Evolutionary conservation across 2,113 vertebrate genomes (phyloP), one percentile per base, ranked within the genome.

Genomic region (Aplodontia rufa): DNA sequence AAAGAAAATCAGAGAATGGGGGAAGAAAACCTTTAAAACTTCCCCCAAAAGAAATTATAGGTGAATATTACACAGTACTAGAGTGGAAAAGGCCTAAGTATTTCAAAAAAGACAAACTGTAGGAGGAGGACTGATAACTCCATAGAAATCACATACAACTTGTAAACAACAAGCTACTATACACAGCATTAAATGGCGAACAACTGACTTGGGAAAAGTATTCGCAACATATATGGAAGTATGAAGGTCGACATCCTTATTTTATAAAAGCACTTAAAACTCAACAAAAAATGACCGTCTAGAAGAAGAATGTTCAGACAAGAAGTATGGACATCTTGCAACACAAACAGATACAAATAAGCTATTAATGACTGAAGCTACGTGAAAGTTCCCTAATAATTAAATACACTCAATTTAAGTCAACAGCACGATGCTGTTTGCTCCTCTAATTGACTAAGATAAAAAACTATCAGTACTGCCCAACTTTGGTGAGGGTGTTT

Each of bases 161-260:
- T 64, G 37, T 72, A 13, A 8, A n/a, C 40, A 66, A 30, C 58
- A 26, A 86, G 68, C 9, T 3, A 42, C 37, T 42, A 93, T 20
- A 28, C n/a, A 64, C 49, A 96, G 81, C 64, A 37, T 51, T 53
- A 94, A 96, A 90, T 55, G 35, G n/a, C 40, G 89, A 96, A 76
- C 24, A 72, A 64, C 51, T 47, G 58, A 51, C 37, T 42, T 42
- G 12, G 14, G 47, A 71, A 84, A 37, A 51, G 58, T 62, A 83
- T 87, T 69, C 51, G 22, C 66, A 95, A 53, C 11, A 19, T 30
- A 74, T 24, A 74, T 13, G 28, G 35, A 35, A 40, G 19, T 42
- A 51, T 83, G 81, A 90, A 96, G 16, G 53, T 75, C 71, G 60
- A 75, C 58, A 32, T 47, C 92, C 35, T 83, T 76, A 76, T 82